Conservation (phyloP, 2,797 vertebrate genomes). For the Gymnopithys bicolor region DNA sequence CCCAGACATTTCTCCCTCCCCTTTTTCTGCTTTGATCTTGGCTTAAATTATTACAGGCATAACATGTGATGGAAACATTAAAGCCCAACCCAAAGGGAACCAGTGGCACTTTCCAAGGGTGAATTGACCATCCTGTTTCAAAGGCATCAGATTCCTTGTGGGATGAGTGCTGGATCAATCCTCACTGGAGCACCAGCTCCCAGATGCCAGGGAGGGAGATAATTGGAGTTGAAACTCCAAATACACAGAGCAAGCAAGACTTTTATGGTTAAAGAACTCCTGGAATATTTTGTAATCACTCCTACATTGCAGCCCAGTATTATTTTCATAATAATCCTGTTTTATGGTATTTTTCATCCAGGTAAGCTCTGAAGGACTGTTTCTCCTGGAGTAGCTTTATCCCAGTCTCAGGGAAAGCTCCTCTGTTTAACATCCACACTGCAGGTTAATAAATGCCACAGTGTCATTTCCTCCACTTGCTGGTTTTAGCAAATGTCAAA, state of each 20-base stretch:
- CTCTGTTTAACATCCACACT: background rate
- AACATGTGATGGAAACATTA: background rate
- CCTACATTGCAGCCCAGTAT: background rate
- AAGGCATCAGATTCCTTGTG: background rate
- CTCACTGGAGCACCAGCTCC: background rate
- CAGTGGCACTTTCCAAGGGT: background rate
- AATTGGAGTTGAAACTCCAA: background rate
- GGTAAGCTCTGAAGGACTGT: background rate
- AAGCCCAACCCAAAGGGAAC: background rate
- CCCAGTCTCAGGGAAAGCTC: background rate
- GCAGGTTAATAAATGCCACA: slow-evolving; percentile 31
- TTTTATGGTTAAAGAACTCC: background rate
- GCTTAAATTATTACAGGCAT: background rate
- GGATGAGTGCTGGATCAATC: background rate
- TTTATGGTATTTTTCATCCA: background rate
- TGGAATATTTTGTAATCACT: background rate
- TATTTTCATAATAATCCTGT: background rate
- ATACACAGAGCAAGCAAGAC: background rate
- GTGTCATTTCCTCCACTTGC: slow-evolving; percentile 16
- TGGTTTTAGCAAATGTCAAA: slow-evolving; percentile 12
- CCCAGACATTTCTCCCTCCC: background rate
- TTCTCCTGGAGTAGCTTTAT: background rate
- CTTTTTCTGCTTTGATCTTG: background rate
- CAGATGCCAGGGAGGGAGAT: background rate
- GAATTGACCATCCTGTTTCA: background rate